A percentile compares a stretch with the other conserved stretches of the same genome.
Conservation (phyloP, 2,797 vertebrate genomes). For the Perodicticus potto region DNA sequence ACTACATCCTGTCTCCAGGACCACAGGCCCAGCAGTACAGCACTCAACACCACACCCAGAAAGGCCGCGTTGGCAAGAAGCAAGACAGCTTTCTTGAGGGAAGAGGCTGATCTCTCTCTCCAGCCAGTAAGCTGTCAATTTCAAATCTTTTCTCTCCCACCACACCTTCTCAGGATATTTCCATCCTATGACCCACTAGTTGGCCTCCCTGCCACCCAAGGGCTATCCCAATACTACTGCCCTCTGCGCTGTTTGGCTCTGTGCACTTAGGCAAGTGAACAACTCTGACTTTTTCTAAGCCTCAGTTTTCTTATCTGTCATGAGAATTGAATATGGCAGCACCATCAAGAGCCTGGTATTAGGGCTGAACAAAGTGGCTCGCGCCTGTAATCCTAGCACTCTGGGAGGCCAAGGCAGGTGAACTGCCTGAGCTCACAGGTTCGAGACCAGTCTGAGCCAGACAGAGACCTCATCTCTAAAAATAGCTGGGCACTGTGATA, state of each 20-base stretch:
- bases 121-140: not conserved
- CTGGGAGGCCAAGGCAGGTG: too few relatives aligned
- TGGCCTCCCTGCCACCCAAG: not conserved
- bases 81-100: not conserved
- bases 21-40: not conserved
- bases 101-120: not conserved
- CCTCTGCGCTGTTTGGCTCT: not conserved
- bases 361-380: too few relatives aligned
- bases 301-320: slow-evolving; percentile 22
- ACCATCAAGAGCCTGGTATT: not conserved
- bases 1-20: not conserved
- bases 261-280: not conserved
- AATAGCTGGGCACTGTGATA: too few relatives aligned
- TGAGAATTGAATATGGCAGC: not conserved
- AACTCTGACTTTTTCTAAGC: not conserved
- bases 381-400: too few relatives aligned
- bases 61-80: not conserved
- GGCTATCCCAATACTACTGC: not conserved
- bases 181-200: not conserved
- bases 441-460: too few relatives aligned
- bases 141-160: not conserved
- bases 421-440: too few relatives aligned
- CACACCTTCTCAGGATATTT: not conserved
- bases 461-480: too few relatives aligned
- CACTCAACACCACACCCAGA: not conserved